Conservation (phyloP, 2,797 vertebrate genomes). For the Coracias cyanogaster region DNA sequence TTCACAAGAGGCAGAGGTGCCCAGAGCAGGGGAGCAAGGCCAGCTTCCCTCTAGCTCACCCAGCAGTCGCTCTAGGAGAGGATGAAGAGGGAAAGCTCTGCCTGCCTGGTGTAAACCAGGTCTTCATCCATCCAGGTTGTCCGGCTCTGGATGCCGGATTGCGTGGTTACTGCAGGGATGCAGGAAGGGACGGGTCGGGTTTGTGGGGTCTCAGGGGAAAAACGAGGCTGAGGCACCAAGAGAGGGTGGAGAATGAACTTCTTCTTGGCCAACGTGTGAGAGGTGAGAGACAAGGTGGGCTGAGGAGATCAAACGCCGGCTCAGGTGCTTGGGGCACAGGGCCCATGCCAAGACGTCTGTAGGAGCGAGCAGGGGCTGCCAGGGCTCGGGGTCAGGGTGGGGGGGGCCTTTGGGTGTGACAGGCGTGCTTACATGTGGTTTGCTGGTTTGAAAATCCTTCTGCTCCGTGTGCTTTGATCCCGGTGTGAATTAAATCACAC, state of each 20-base stretch:
- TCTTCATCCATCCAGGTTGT: not conserved
- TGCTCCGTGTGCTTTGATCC: constrained; percentile 42
- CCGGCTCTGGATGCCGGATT: not conserved
- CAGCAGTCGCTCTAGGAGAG: not conserved
- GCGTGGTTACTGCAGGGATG: not conserved
- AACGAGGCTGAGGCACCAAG: not conserved
- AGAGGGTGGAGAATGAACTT: not conserved
- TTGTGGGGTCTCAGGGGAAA: not conserved
- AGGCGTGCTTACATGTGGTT: constrained; percentile 27
- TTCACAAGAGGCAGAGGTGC: not conserved
- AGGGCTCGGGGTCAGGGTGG: not conserved
- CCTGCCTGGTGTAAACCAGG: not conserved
- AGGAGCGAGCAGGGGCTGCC: not conserved
- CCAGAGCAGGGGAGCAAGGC: not conserved
- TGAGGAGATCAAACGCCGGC: not conserved
- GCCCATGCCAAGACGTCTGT: not conserved
- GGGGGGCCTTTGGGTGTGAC: not conserved
- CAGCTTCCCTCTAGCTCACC: not conserved
- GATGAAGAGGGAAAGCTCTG: not conserved
- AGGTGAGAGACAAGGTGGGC: not conserved
- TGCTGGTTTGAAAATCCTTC: constrained; percentile 18
- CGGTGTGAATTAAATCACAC: constrained; percentile 35
- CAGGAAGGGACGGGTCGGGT: not conserved
- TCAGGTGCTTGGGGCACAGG: not conserved
- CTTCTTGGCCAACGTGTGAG: not conserved